A percentile compares a stretch with the other conserved stretches of the same genome.
phyloP scores from a whole-genome alignment of 2,888 invertebrate species.

The Bhutanitis thaidina region DNA sequence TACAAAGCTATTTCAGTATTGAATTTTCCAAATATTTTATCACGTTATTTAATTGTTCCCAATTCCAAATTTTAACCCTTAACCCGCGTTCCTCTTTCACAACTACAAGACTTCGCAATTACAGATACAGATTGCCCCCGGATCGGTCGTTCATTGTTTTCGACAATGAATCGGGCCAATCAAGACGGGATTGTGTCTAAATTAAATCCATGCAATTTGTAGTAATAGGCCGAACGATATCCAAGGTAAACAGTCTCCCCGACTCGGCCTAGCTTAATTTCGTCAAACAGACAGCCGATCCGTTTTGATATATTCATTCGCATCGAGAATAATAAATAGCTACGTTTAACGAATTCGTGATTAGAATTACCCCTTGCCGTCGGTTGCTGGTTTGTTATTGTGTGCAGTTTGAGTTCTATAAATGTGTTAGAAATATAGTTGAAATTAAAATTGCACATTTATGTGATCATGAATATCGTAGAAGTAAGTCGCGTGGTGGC shows the following conservation, averaged over 20 bases:
- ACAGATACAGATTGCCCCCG: constrained; percentile 14
- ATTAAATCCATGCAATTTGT: constrained; percentile 23
- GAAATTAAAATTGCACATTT: too few species aligned
- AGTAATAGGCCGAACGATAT: constrained; percentile 12
- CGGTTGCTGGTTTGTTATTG: constrained; percentile 39
- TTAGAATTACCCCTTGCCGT: constrained; percentile 40
- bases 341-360: constrained; percentile 49
- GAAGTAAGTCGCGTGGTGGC: too few species aligned
- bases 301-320: constrained; percentile 54
- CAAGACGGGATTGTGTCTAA: constrained; percentile 21
- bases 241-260: constrained; percentile 12
- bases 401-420: neutral
- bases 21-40: neutral
- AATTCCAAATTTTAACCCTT: constrained; percentile 4
- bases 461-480: too few species aligned
- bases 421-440: too few species aligned
- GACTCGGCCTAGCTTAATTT: constrained; percentile 43
- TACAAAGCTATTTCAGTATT: neutral
- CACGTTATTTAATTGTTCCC: neutral
- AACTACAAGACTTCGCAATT: constrained; percentile 6
- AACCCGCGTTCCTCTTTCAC: neutral
- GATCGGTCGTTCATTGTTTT: constrained; percentile 12
- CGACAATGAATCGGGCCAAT: constrained; percentile 12
- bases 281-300: constrained; percentile 50
- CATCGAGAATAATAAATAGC: constrained; percentile 47